Percentiles rank a stretch among this genome's conserved stretches.
Evolutionary conservation across 2,888 invertebrate genomes (phyloP).

Genomic region (Eupelmus urozonus): DNA sequence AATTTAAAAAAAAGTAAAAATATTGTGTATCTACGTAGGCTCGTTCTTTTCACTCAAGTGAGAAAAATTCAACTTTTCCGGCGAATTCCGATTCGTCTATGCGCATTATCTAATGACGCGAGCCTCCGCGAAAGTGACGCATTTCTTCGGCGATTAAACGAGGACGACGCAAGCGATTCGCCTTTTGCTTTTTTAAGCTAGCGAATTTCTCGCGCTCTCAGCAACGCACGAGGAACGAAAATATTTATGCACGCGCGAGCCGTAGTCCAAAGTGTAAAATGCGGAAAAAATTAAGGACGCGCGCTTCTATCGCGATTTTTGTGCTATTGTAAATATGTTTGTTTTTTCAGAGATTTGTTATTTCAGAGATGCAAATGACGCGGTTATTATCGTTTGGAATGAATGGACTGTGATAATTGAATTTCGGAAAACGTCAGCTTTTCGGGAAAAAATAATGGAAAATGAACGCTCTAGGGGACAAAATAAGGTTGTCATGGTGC

Average conservation of each 20-base stretch:
- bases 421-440: too few relatives aligned
- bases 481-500: too few relatives aligned
- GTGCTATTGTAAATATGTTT: slow-evolving; percentile 1
- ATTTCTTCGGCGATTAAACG: slow-evolving; percentile 4
- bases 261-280: slow-evolving; percentile 26
- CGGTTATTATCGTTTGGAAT: background rate
- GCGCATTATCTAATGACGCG: slow-evolving; percentile 32
- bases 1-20: background rate
- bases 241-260: slow-evolving; percentile 20
- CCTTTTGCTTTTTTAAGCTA: background rate
- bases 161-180: background rate
- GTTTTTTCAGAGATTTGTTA: background rate
- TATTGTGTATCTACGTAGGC: background rate
- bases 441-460: too few relatives aligned
- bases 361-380: background rate
- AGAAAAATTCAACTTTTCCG: slow-evolving; percentile 9
- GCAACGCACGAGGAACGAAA: slow-evolving; percentile 1
- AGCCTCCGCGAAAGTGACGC: slow-evolving; percentile 30
- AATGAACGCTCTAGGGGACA: too few relatives aligned
- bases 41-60: slow-evolving; percentile 9
- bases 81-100: background rate
- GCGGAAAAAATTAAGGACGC: slow-evolving; percentile 13
- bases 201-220: slow-evolving; percentile 6
- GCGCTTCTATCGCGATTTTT: too few relatives aligned
- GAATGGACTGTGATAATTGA: too few relatives aligned